A percentile compares a stretch with the other conserved stretches of the same genome.
Conservation (phyloP, 2,888 invertebrate species). For the Dione juno region DNA sequence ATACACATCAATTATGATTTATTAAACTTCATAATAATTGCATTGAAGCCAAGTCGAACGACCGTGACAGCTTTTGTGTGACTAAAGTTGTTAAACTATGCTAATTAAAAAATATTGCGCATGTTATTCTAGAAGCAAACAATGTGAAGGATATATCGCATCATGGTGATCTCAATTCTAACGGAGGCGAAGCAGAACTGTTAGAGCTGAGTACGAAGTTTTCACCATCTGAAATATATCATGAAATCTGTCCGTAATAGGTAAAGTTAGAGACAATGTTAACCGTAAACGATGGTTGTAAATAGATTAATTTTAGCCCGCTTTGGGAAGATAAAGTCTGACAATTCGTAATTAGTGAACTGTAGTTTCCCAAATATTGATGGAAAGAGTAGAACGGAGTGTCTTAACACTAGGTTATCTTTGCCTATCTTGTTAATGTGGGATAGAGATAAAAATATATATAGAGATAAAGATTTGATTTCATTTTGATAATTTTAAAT, state of each 20-base stretch:
- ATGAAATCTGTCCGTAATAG: not conserved
- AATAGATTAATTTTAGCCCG: no score
- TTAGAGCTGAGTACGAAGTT: conserved; percentile 73
- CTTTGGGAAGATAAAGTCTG: no score
- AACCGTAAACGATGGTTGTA: no score
- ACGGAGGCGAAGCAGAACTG: conserved; percentile 63
- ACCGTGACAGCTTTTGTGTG: not conserved
- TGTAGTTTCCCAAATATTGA: no score
- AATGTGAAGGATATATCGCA: not conserved
- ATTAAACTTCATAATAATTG: not conserved
- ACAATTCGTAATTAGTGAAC: no score
- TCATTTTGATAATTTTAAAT: no score
- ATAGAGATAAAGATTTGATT: no score
- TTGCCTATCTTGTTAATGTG: no score
- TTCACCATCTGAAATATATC: conserved; percentile 71
- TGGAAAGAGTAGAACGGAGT: no score
- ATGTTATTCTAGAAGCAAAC: not conserved
- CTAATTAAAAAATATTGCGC: not conserved
- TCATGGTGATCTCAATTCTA: not conserved
- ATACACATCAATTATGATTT: not conserved
- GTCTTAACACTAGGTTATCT: no score
- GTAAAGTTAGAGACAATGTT: no score
- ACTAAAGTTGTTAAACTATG: not conserved
- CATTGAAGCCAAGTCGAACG: not conserved
- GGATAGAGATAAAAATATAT: no score